These are phyloP conservation scores for Tetramorium bicarinatum DNA, from an alignment of 2,888 invertebrate genomes.

Conservation along the genomic window DNA sequence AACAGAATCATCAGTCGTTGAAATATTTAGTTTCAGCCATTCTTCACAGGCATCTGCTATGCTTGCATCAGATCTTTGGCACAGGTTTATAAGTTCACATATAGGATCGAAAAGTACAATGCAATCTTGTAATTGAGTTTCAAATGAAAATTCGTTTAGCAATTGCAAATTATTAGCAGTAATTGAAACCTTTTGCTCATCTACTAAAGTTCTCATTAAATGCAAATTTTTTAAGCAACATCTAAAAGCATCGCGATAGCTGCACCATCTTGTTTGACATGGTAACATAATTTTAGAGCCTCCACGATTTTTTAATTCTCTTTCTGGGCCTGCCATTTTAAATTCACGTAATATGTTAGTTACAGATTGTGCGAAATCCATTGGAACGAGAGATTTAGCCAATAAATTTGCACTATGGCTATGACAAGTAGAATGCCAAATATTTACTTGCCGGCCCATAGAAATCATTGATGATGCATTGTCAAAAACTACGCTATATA, in stretches of 20 bases:
- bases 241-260: neutral
- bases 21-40: too few species aligned
- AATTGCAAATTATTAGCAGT: neutral
- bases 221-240: constrained; percentile 10
- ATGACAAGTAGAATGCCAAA: constrained; percentile 7
- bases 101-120: too few species aligned
- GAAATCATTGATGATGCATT: constrained; percentile 5
- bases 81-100: too few species aligned
- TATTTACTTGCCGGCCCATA: neutral
- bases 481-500: constrained; percentile 6
- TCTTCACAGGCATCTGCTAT: too few species aligned
- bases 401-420: constrained; percentile 18
- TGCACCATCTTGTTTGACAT: neutral
- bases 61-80: too few species aligned
- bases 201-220: neutral
- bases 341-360: neutral
- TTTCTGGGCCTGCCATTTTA: neutral
- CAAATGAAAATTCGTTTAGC: too few species aligned
- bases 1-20: too few species aligned
- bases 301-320: neutral
- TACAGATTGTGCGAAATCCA: neutral
- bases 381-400: neutral
- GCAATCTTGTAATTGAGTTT: too few species aligned
- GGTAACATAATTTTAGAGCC: neutral
- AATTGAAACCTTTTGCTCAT: neutral